Base-by-base conservation (phyloP, 2,888 invertebrate species). In the Troides helena region DNA sequence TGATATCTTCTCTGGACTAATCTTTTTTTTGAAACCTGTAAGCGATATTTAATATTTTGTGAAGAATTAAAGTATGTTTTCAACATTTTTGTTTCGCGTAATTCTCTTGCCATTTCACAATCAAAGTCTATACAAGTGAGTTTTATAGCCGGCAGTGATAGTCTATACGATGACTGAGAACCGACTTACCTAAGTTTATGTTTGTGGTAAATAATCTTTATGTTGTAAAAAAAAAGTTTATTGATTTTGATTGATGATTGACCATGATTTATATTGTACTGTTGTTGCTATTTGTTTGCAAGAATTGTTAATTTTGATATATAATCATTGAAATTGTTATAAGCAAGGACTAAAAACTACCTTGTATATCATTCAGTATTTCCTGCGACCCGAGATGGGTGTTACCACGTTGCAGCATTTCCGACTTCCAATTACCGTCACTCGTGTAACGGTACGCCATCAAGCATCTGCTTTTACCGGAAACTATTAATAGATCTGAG, bases 381-480 rank as follows among this genome's bases (percentile, higher is more conserved):
- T 93, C 93, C 78, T 92, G 92, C 6, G 93, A 93, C 0, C 93
- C 93, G 0, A 93, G 80, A 74, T 84, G 80, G 12, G 80, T 81
- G 43, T 87, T 87, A 0, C 92, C 92, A 0, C 80, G 78, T 63
- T 90, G 87, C 74, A 93, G 72, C 92, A 92, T 93, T 57, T 85
- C 84, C 0, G 88, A 80, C 70, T 85, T 84, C 89, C 91, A 93
- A 10, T 75, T 76, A 0, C 85, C 87, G 0, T 80, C 78, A 0
- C 74, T 72, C 0, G 76, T 79, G 18, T 85, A 71, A 21, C 81
- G 78, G 66, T 91, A 88, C 7, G 88, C 89, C 92, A 93, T 93
- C 21, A 93, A 72, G 70, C 90, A 88, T 1, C 84, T 79, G 25
- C 89, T 89, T 72, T 86, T 85, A 0, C 91, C 90, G 0, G 89